A percentile compares a stretch with the other conserved stretches of the same genome.
phyloP scores from a whole-genome alignment of 2,797 vertebrate species.

The Aphelocoma californica region DNA sequence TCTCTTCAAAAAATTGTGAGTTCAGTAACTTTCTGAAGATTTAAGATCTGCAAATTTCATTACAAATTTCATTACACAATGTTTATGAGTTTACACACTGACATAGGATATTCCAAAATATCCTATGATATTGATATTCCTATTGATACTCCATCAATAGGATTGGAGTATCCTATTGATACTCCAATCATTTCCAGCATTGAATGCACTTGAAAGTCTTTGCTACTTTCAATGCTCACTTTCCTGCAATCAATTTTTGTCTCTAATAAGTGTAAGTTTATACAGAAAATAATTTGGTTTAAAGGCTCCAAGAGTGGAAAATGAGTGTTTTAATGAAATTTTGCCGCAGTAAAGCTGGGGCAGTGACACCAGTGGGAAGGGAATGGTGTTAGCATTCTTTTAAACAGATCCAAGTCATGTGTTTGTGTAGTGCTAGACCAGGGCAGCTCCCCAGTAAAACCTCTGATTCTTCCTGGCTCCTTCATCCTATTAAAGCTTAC shows the following conservation, averaged over 20 bases:
- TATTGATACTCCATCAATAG: too few species aligned
- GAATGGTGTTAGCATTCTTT: not conserved
- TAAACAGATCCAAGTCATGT: not conserved
- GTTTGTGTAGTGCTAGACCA: not conserved
- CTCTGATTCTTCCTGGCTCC: not conserved
- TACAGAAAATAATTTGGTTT: not conserved
- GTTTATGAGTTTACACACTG: not conserved
- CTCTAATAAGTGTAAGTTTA: not conserved
- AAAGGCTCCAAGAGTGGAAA: not conserved
- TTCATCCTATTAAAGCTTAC: constrained; percentile 35
- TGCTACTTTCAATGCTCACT: not conserved
- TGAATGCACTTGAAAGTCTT: not conserved
- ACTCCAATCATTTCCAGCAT: not conserved
- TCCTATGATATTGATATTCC: too few species aligned
- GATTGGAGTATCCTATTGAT: not conserved
- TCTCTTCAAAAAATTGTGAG: not conserved
- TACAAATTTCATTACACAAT: not conserved
- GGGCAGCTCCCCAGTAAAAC: not conserved
- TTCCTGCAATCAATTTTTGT: not conserved
- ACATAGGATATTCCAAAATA: not conserved
- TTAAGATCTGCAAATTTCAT: not conserved
- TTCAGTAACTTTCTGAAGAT: not conserved
- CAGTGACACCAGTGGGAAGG: not conserved
- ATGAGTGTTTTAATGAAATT: not conserved
- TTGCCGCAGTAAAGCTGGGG: not conserved